Evolutionary conservation across 2,113 vertebrate species (phyloP).

Genomic region (Rhynchomys soricoides): DNA sequence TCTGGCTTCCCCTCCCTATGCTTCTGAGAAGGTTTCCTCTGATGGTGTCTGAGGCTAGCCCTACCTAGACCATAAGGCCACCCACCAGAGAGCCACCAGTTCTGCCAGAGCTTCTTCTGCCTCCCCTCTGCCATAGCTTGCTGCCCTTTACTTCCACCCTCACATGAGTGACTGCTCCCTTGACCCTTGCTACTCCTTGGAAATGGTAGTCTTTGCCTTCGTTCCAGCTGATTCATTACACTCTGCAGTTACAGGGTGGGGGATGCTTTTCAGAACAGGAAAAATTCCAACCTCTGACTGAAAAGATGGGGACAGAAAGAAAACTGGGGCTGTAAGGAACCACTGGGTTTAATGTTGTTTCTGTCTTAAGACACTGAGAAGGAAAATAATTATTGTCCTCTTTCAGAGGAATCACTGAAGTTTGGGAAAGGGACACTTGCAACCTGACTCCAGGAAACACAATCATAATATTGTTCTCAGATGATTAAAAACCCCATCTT

Average conservation of each 20-base stretch:
- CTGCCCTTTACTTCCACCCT: background rate
- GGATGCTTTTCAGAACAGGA: slow-evolving; percentile 42
- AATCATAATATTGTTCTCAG: slow-evolving; percentile 72
- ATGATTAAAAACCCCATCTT: slow-evolving; percentile 66
- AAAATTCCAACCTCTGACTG: slow-evolving; percentile 25
- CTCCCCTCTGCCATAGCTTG: background rate
- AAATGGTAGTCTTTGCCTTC: slow-evolving; percentile 2
- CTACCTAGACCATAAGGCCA: background rate
- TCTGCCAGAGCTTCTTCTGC: background rate
- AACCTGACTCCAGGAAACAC: slow-evolving; percentile 30
- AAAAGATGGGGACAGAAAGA: slow-evolving; percentile 31
- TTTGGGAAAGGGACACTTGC: slow-evolving; percentile 66
- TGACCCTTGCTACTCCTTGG: background rate
- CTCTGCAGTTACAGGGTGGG: background rate
- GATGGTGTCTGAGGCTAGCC: background rate
- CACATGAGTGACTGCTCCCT: background rate
- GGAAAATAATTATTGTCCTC: slow-evolving; percentile 75
- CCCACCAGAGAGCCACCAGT: slow-evolving; percentile 17
- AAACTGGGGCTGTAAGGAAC: background rate
- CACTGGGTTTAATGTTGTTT: background rate
- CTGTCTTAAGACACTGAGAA: slow-evolving; percentile 68
- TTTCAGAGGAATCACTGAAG: slow-evolving; percentile 68
- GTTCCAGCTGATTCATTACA: slow-evolving; percentile 6
- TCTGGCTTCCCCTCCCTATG: background rate
- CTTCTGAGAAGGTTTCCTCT: slow-evolving; percentile 24